Evolutionary conservation across 2,113 vertebrate genomes (phyloP), one percentile per base, ranked within the genome.

Genomic region (Uropsilus gracilis): DNA sequence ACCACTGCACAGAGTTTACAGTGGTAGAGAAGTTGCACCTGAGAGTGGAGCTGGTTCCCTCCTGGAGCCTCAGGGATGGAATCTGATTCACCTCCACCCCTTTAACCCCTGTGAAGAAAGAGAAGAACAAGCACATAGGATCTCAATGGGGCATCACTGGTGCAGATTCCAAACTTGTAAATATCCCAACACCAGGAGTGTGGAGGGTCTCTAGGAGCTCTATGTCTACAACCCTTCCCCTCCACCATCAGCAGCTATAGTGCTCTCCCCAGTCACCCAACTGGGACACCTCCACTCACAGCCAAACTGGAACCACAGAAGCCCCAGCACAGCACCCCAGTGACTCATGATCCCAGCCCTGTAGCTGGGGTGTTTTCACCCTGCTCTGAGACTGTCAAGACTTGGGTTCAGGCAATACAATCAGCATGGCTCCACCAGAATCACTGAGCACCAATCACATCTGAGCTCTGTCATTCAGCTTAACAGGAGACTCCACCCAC

Each of bases 71-170:
- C 78, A 42, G 42, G 28, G 8, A 16, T 34, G 63, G 39, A 80
- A 73, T 89, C 76, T 96, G 96, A 34, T 91, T 55, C 90, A 90
- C 94, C 1, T 72, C 9, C 37, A 26, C 0, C 0, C 73, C 86
- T 71, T 7, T 89, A 73, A 96, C 86, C 37, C 30, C 94, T 96
- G 82, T 10, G 34, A 30, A 30, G 72, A 90, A 84, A 92, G 39
- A 86, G 10, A 76, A 68, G 78, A 26, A 55, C 30, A 81, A 46
- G 86, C 6, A 16, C 2, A 34, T 7, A 37, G 2, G 0, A 39
- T 20, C 3, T 42, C 39, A 28, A 42, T 55, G 57, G 0, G 0
- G 55, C 86, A 28, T 57, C 14, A 7, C 0, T 32, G 28, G 30
- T 30, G 4, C 0, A 9, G 1, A 20, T 71, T 37, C 6, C 9